Base-by-base conservation (phyloP, 2,888 invertebrate genomes). In the Melipona bicolor region DNA sequence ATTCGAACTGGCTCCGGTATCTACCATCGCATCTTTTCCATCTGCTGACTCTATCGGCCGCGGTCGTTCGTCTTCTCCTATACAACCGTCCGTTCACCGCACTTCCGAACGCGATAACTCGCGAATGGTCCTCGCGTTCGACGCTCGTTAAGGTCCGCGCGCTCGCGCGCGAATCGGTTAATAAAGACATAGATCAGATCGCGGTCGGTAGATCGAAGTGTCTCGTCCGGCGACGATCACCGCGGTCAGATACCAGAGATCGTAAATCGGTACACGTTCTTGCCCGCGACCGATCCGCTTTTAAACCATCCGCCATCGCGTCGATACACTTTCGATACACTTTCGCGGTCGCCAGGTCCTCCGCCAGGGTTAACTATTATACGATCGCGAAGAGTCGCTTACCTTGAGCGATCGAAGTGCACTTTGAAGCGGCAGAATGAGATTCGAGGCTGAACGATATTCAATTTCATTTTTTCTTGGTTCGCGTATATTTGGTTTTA, bases 111-210 rank as follows among this genome's bases (percentile, higher is more conserved):
- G 77, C 72, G 67, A 76, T 73, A 70, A 62, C 49, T 50, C 65
- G 11, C 54, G 72, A 71, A 78, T 86, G 73, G 77, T 78, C 82
- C 54, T 19, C 43, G 64, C 0, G 61, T 52, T 24, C 43, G n/a
- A 70, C 71, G 76, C 85, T 79, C 73, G 81, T 89, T 84, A 81
- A 82, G 36, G 72, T 83, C 78, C 24, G n/a, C 21, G 3, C 19
- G n/a, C 27, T 27, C 27, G 27, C 75, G 27, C 67, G 80, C 67
- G 64, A 64, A 19, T 56, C 79, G 54, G 62, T 75, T 85, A 90
- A 88, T 89, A 88, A 88, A 86, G 85, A 85, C 83, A 85, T 88
- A 82, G 79, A 90, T 89, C 80, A 83, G 21, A 83, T 32, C 32
- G 88, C 80, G 72, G 80, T 64, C 6, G 61, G 67, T 68, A 71